Evolutionary conservation across 2,888 invertebrate species (phyloP).

Genomic region (Leptinotarsa juncta): DNA sequence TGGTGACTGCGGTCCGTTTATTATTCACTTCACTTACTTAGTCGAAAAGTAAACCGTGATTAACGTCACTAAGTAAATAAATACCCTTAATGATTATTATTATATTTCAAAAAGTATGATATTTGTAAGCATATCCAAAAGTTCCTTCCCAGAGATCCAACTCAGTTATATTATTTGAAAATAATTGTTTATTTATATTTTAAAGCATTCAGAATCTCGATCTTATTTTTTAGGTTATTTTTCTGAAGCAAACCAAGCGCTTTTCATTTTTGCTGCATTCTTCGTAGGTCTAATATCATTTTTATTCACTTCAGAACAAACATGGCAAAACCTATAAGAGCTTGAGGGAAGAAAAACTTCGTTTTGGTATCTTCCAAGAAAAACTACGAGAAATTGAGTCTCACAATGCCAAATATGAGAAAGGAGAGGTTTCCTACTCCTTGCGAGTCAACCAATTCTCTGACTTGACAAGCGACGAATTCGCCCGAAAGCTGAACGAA

Average conservation of each 20-base stretch:
- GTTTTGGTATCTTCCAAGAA: conserved; percentile 34
- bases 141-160: no score
- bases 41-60: no score
- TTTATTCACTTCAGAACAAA: conserved; percentile 18
- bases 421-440: conserved; percentile 32
- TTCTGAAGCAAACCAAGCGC: no score
- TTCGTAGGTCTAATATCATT: not conserved
- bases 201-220: no score
- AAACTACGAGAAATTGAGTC: conserved; percentile 30
- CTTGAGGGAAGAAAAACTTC: conserved; percentile 25
- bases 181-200: no score
- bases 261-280: no score
- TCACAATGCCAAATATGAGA: conserved; percentile 38
- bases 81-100: no score
- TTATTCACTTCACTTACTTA: not conserved
- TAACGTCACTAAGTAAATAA: no score
- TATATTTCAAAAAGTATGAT: no score
- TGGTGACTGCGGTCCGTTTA: not conserved
- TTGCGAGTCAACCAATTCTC: conserved; percentile 36
- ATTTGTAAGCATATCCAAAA: no score
- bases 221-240: no score
- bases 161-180: no score
- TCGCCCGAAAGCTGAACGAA: conserved; percentile 10
- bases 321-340: conserved; percentile 36
- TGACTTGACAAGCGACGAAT: conserved; percentile 37